Conservation (phyloP, 2,113 vertebrate species). For the Campylomormyrus numenius region DNA sequence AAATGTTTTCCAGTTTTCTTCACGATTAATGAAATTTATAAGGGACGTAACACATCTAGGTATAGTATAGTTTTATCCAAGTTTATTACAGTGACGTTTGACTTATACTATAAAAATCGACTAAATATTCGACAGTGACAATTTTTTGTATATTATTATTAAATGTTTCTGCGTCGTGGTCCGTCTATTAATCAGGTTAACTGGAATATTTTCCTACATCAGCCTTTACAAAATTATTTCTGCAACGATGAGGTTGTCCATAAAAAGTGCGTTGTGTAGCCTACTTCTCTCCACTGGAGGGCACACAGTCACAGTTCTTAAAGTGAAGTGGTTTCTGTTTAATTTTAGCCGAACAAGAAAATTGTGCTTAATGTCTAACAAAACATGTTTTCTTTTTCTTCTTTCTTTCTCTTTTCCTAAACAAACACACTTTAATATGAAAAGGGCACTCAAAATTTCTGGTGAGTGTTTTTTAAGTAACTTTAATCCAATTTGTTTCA, state of each 20-base stretch:
- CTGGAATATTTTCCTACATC: background rate
- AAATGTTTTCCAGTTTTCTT: background rate
- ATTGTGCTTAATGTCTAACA: background rate
- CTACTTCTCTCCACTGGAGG: conserved; percentile 12
- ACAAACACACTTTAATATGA: background rate
- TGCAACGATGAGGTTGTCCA: background rate
- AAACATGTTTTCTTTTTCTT: background rate
- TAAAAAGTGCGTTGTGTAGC: background rate
- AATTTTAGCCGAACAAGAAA: background rate
- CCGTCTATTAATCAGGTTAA: background rate
- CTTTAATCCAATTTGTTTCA: too few species aligned
- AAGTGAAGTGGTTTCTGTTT: background rate
- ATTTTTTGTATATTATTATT: background rate
- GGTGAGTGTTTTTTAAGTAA: background rate
- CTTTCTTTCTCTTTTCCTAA: background rate
- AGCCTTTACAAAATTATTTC: background rate
- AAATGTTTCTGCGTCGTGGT: background rate
- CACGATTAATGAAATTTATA: background rate
- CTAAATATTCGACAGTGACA: background rate
- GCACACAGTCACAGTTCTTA: background rate
- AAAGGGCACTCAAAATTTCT: background rate
- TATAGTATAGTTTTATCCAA: background rate
- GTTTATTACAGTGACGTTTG: background rate
- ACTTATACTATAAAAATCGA: background rate
- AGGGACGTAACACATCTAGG: background rate